A percentile compares a stretch with the other conserved stretches of the same genome.
Conservation (phyloP, 2,113 vertebrate species). For the Limnothrissa miodon region DNA sequence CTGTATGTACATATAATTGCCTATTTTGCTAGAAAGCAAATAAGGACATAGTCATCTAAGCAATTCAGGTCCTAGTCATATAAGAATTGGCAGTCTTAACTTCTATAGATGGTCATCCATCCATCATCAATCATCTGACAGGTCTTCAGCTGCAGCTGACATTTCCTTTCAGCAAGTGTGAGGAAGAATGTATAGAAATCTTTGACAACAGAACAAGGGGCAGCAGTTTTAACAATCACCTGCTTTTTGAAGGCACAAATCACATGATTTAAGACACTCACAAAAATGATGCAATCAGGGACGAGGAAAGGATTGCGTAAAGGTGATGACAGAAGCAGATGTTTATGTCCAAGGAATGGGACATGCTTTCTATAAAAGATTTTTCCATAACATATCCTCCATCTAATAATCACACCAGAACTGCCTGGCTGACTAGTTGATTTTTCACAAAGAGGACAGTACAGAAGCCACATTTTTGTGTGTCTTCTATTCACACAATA, state of each 20-base stretch:
- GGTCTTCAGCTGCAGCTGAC: neutral
- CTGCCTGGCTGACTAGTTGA: neutral
- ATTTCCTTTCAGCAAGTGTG: neutral
- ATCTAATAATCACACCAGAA: neutral
- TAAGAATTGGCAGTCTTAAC: neutral
- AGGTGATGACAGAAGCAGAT: slow-evolving; percentile 10
- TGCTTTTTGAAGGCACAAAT: neutral
- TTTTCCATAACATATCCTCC: neutral
- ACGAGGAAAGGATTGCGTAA: neutral
- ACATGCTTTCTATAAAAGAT: neutral
- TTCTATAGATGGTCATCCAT: neutral
- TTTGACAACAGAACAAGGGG: neutral
- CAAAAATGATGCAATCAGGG: neutral
- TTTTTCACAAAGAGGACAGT: neutral
- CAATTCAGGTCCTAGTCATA: too few relatives aligned
- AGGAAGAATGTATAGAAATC: neutral
- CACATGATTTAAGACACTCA: neutral
- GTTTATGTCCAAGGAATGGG: neutral
- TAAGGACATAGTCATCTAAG: too few relatives aligned
- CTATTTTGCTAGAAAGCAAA: neutral
- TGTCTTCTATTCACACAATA: neutral
- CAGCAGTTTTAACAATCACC: neutral
- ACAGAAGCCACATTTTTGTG: neutral
- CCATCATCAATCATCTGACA: neutral
- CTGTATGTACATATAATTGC: neutral